phyloP scores from a whole-genome alignment of 2,888 invertebrate genomes.

The Protophormia terraenovae region DNA sequence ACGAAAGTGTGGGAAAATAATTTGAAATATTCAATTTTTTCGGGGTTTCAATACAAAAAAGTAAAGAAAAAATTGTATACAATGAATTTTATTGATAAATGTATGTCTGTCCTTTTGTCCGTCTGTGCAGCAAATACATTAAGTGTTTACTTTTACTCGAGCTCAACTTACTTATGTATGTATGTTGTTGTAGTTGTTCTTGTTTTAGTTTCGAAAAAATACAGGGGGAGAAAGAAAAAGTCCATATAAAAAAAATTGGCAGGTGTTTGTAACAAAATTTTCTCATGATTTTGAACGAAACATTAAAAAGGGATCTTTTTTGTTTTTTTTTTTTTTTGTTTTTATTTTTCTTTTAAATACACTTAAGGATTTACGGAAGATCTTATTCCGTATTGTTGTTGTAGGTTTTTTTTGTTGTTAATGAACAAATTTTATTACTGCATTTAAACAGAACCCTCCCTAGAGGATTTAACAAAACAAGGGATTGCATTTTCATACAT shows the following conservation, averaged over 20 bases:
- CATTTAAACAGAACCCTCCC: conserved; percentile 42
- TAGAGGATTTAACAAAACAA: conserved; percentile 39
- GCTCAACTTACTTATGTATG: conserved; percentile 60
- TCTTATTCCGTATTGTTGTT: conserved; percentile 56
- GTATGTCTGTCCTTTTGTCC: conserved; percentile 19
- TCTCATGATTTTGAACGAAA: conserved; percentile 74
- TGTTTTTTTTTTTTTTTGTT: conserved; percentile 37
- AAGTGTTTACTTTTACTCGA: conserved; percentile 66
- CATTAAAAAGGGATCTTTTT: conserved; percentile 47
- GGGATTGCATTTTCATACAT: conserved; percentile 64
- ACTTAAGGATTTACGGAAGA: conserved; percentile 66
- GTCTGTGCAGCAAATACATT: conserved; percentile 37
- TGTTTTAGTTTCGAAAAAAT: conserved; percentile 11
- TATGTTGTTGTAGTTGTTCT: conserved; percentile 14
- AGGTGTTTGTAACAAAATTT: conserved; percentile 80
- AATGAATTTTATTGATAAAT: conserved; percentile 69
- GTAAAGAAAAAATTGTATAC: conserved; percentile 74
- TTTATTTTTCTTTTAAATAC: conserved; percentile 44
- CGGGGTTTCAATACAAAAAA: conserved; percentile 35
- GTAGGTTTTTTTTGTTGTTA: conserved; percentile 45
- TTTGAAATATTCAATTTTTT: conserved; percentile 70
- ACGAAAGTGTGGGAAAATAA: conserved; percentile 79
- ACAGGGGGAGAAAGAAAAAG: conserved; percentile 66
- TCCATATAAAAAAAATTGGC: conserved; percentile 77
- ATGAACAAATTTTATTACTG: conserved; percentile 37